Evolutionary conservation across 2,797 vertebrate species (phyloP).

Genomic region (Tenualosa thibaudeaui): DNA sequence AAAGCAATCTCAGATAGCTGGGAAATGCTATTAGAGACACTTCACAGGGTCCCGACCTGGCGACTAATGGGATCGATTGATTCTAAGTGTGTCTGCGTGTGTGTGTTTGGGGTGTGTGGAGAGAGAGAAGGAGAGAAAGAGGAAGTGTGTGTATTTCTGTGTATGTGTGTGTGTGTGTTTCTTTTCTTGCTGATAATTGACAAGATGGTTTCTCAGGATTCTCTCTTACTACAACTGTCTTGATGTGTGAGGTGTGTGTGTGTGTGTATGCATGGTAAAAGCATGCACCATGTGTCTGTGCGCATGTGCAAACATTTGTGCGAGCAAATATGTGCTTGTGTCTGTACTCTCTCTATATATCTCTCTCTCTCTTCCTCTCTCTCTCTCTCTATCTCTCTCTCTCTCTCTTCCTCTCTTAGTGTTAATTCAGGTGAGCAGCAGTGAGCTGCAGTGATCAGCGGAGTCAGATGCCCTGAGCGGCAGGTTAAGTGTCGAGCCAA

Average conservation of each 20-base stretch:
- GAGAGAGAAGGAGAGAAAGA: neutral
- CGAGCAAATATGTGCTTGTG: too few species aligned
- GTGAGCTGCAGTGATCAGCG: too few species aligned
- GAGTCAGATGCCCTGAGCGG: too few species aligned
- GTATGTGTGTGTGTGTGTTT: neutral
- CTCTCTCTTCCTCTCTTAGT: too few species aligned
- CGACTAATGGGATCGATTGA: slow-evolving; percentile 29
- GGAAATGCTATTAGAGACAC: slow-evolving; percentile 41
- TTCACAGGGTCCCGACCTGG: slow-evolving; percentile 31
- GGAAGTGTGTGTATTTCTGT: neutral
- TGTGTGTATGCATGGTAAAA: neutral
- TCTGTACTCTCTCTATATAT: neutral
- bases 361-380: too few species aligned
- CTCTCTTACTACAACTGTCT: neutral
- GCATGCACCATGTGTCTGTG: too few species aligned
- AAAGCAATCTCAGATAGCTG: slow-evolving; percentile 38
- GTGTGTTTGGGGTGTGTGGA: neutral
- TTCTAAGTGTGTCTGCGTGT: slow-evolving; percentile 17
- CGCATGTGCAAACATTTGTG: too few species aligned
- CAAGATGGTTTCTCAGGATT: neutral
- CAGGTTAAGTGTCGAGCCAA: neutral
- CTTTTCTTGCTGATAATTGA: slow-evolving; percentile 1
- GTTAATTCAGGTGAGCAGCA: too few species aligned
- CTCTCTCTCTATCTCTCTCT: too few species aligned
- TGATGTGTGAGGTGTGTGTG: neutral